Percentiles rank a stretch among this genome's conserved stretches.
Conservation (phyloP, 2,113 vertebrate species). For the Microcebus murinus region DNA sequence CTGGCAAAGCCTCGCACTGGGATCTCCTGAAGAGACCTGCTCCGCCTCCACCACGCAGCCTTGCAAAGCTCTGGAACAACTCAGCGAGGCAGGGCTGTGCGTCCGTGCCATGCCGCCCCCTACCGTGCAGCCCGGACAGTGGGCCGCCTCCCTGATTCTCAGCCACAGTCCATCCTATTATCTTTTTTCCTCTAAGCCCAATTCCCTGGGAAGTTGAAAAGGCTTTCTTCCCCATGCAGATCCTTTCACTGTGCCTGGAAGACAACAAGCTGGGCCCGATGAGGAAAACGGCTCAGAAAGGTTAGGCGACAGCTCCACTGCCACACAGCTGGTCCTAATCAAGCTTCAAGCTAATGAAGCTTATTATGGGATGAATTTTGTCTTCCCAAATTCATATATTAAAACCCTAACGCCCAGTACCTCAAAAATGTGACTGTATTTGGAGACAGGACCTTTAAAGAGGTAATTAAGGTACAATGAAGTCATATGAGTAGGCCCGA, state of each 20-base stretch:
- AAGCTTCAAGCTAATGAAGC: not conserved
- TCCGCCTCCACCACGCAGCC: rapidly evolving
- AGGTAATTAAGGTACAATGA: not conserved
- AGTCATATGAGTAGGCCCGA: not conserved
- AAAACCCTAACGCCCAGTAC: not conserved
- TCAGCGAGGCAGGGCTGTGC: too few species aligned
- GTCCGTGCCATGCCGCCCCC: too few species aligned
- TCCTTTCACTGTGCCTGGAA: not conserved
- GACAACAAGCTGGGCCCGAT: not conserved
- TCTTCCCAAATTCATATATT: not conserved
- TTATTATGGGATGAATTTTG: not conserved
- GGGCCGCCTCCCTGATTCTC: not conserved
- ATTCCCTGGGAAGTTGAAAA: not conserved
- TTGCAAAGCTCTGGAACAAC: not conserved
- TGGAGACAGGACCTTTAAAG: not conserved
- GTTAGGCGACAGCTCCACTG: not conserved
- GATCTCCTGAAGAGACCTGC: not conserved
- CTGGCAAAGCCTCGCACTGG: not conserved
- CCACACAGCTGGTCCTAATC: not conserved
- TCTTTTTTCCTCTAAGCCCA: not conserved
- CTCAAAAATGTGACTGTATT: not conserved
- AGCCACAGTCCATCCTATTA: not conserved
- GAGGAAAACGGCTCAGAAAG: conserved; percentile 45
- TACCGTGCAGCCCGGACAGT: not conserved
- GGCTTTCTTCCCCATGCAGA: not conserved